Base-by-base conservation (phyloP, 2,113 vertebrate species). In the Crotalus viridis region DNA sequence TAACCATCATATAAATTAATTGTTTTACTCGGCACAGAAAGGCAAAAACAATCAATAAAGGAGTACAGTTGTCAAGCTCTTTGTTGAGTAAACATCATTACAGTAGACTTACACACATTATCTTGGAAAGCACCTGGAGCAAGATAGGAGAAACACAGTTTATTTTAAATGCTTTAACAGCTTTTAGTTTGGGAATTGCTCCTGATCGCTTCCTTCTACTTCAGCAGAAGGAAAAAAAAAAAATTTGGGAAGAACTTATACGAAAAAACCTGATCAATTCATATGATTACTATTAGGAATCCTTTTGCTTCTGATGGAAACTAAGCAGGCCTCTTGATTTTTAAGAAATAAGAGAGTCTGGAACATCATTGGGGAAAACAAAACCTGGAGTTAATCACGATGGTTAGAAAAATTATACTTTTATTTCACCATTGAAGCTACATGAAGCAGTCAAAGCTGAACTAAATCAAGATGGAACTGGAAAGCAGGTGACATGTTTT, bases 1-100 rank as follows among this genome's bases (percentile, higher is more conserved):
- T 6, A 21, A 57, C 19, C 19, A 21, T 95, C 48, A 94, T 95
- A 94, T 88, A 87, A 95, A 95, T 96, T 95, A 95, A 93, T 39
- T 94, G 19, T 0, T 94, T 96, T 94, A 91, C 56, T 46, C 92
- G 95, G 87, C 87, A 26, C 24, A 94, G 17, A 64, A 93, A 90
- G 93, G 93, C 89, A 39, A 64, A 94, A 88, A 93, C 93, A 96
- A 95, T 95, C 92, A 93, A 89, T 91, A 90, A 28, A 90, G 91
- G 89, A 85, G 56, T 57, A 86, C 0, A 69, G 94, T 94, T 96
- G 93, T 93, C 52, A 85, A 55, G 91, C 6, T 61, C 46, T 54
- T 95, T 57, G 90, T 12, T 56, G n/a, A 39, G 85, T 88, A 92
- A 48, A 87, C 92, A 64, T 13, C 85, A 22, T 93, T 93, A 87